A percentile compares a stretch with the other conserved stretches of the same genome.
Evolutionary conservation across 1,140 invertebrate genomes (phyloP).

Genomic region (Neoseiulus cucumeris): DNA sequence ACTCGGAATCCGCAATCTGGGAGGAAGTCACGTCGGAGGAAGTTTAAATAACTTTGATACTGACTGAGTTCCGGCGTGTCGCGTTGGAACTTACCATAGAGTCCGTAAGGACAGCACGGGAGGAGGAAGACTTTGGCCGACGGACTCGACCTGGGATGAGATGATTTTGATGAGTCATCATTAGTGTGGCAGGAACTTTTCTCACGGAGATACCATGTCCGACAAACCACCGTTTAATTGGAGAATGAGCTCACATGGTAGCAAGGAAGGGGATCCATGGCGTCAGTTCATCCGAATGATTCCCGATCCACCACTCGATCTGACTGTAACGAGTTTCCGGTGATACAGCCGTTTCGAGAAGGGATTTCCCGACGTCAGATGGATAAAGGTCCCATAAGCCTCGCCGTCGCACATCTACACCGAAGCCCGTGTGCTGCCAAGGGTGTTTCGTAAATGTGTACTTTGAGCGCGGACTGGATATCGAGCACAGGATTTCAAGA

Average conservation of each 20-base stretch:
- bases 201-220: neutral
- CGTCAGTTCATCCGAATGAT: conserved; percentile 94
- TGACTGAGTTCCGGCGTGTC: conserved; percentile 32
- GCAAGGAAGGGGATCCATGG: conserved; percentile 92
- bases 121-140: conserved; percentile 57
- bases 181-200: too few relatives aligned
- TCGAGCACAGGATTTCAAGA: too few relatives aligned
- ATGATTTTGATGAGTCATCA: neutral
- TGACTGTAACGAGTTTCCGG: conserved; percentile 25
- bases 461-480: too few relatives aligned
- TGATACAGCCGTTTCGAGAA: conserved; percentile 36
- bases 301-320: conserved; percentile 88
- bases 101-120: conserved; percentile 83
- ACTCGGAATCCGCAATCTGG: conserved; percentile 51
- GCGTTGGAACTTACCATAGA: conserved; percentile 61
- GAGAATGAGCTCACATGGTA: conserved; percentile 27
- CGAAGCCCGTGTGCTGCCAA: conserved; percentile 9
- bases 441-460: too few relatives aligned
- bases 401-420: neutral
- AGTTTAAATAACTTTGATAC: conserved; percentile 65
- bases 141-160: conserved; percentile 29
- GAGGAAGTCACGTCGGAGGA: conserved; percentile 42
- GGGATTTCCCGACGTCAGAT: neutral
- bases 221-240: neutral
- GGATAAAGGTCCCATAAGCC: neutral